Conservation (phyloP, 2,888 invertebrate species). For the Tetramorium bicarinatum region DNA sequence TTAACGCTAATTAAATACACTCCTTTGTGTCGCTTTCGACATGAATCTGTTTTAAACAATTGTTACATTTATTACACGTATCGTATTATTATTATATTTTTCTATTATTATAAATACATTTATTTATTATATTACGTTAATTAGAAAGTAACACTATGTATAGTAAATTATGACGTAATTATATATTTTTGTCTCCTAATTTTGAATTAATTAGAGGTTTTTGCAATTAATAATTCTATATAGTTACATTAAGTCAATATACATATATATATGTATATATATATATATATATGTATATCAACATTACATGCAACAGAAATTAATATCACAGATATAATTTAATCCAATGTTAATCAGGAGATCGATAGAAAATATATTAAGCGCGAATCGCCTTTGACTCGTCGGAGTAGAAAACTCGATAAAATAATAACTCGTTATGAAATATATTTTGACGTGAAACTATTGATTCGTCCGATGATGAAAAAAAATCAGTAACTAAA, state of each 20-base stretch:
- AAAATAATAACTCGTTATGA: not conserved
- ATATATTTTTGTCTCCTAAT: not conserved
- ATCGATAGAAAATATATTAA: not conserved
- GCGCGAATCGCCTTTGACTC: not conserved
- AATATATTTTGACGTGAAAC: not conserved
- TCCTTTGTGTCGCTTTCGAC: not conserved
- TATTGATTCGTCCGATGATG: not conserved
- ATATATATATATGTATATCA: not conserved
- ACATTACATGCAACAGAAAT: not conserved
- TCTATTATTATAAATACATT: not conserved
- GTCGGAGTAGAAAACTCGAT: not conserved
- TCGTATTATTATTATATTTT: not conserved
- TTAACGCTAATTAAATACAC: slow-evolving; percentile 20
- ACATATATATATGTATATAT: not conserved
- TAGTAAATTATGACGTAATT: not conserved
- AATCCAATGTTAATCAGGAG: not conserved
- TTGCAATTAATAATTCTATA: not conserved
- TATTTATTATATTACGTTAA: not conserved
- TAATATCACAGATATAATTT: not conserved
- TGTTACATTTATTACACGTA: not conserved
- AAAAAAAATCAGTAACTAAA: not conserved
- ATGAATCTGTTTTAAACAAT: not conserved
- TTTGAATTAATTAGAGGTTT: not conserved
- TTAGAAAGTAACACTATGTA: not conserved
- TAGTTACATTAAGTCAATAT: not conserved